Percentiles rank a stretch among this genome's conserved stretches.
Conservation (phyloP, 2,113 vertebrate genomes). For the Scomber scombrus region DNA sequence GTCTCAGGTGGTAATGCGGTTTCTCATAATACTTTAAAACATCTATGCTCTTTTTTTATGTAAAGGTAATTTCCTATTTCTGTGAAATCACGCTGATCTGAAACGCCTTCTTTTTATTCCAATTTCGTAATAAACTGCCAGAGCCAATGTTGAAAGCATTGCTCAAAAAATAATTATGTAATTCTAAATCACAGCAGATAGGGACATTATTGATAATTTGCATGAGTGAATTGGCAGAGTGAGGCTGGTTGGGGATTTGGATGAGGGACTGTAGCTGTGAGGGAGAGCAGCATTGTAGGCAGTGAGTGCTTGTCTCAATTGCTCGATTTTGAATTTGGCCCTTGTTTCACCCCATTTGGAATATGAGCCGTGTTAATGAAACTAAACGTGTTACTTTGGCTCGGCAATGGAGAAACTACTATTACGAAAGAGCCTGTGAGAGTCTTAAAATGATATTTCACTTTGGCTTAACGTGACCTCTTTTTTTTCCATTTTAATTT, state of each 20-base stretch:
- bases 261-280: conserved; percentile 8
- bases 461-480: conserved; percentile 3
- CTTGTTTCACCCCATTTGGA: conserved; percentile 57
- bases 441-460: conserved; percentile 9
- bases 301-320: conserved; percentile 12
- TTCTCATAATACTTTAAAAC: conserved; percentile 59
- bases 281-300: background rate
- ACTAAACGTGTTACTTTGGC: conserved; percentile 35
- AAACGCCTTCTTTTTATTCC: conserved; percentile 37
- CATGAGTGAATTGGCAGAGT: conserved; percentile 53
- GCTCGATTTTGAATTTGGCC: conserved; percentile 44
- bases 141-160: conserved; percentile 19
- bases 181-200: conserved; percentile 54
- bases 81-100: conserved; percentile 16
- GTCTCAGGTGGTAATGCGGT: conserved; percentile 45
- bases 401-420: conserved; percentile 8
- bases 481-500: conserved; percentile 13
- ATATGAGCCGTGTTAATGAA: conserved; percentile 54
- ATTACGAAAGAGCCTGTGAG: conserved; percentile 9
- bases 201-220: conserved; percentile 56
- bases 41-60: conserved; percentile 10
- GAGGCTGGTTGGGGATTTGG: conserved; percentile 36
- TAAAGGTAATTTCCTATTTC: conserved; percentile 43
- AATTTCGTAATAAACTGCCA: conserved; percentile 53
- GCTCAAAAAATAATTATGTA: conserved; percentile 39